These are phyloP conservation scores for Zoroaster sp. DNA, from an alignment of 53 echinoderm and acorn worm species.

Conservation along the genomic window DNA sequence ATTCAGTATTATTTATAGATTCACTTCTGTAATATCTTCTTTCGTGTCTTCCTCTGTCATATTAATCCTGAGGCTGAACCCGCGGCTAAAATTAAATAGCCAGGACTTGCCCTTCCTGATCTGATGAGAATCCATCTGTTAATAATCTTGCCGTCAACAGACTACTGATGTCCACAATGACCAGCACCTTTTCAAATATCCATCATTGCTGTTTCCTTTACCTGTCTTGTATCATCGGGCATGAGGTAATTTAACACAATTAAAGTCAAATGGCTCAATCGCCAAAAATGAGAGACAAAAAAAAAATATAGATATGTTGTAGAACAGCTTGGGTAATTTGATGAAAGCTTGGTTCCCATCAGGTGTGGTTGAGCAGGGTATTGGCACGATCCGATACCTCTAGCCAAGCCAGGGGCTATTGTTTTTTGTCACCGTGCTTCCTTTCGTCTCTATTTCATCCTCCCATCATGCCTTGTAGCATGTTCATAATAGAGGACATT, in stretches of 20 bases:
- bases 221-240: constrained; percentile 22
- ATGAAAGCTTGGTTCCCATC: constrained; percentile 51
- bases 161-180: background rate
- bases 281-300: constrained; percentile 39
- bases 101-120: constrained; percentile 48
- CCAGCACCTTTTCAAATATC: constrained; percentile 26
- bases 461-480: constrained; percentile 55
- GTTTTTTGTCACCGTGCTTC: constrained; percentile 58
- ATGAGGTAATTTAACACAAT: constrained; percentile 55
- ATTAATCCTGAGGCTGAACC: constrained; percentile 30
- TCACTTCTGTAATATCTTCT: constrained; percentile 31
- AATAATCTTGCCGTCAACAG: constrained; percentile 34
- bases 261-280: constrained; percentile 52
- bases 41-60: constrained; percentile 1
- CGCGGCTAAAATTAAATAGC: constrained; percentile 45
- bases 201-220: constrained; percentile 34
- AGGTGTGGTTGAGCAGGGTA: constrained; percentile 18
- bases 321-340: constrained; percentile 36
- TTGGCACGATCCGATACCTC: constrained; percentile 40
- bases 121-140: constrained; percentile 27
- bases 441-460: constrained; percentile 57
- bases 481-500: constrained; percentile 42
- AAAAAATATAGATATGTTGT: constrained; percentile 52
- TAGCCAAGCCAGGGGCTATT: constrained; percentile 29
- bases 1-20: constrained; percentile 38